Evolutionary conservation across 2,113 vertebrate species (phyloP).

Genomic region (Cisticola juncidis): DNA sequence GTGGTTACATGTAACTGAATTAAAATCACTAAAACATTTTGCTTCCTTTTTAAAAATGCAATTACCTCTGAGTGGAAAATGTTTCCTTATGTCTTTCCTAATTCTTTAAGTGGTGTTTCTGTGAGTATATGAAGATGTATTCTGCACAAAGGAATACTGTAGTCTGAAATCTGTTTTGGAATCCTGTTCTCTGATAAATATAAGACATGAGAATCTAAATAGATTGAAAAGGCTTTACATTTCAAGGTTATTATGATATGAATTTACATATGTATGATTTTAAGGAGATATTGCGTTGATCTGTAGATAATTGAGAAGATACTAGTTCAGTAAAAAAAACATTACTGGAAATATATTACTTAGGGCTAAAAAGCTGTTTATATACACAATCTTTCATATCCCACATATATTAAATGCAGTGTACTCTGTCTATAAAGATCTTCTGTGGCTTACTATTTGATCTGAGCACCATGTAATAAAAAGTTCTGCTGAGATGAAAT

Average conservation of each 20-base stretch:
- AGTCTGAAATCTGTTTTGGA: constrained; percentile 8
- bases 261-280: background rate
- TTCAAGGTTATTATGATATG: background rate
- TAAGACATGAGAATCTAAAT: background rate
- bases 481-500: background rate
- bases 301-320: background rate
- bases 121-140: background rate
- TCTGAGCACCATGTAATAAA: background rate
- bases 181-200: background rate
- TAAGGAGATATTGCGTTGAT: background rate
- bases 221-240: background rate
- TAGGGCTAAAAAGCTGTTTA: background rate
- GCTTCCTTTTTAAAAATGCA: background rate
- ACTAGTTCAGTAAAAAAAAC: background rate
- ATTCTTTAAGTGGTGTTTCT: background rate
- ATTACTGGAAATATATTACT: background rate
- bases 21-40: background rate
- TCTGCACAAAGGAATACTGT: background rate
- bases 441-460: background rate
- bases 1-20: background rate
- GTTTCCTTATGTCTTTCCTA: background rate
- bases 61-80: background rate
- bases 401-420: background rate
- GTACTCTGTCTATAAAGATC: background rate
- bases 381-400: background rate